Percentiles rank a stretch among this genome's conserved stretches.
Conservation (phyloP, 2,113 vertebrate genomes). For the Epinephelus moara region DNA sequence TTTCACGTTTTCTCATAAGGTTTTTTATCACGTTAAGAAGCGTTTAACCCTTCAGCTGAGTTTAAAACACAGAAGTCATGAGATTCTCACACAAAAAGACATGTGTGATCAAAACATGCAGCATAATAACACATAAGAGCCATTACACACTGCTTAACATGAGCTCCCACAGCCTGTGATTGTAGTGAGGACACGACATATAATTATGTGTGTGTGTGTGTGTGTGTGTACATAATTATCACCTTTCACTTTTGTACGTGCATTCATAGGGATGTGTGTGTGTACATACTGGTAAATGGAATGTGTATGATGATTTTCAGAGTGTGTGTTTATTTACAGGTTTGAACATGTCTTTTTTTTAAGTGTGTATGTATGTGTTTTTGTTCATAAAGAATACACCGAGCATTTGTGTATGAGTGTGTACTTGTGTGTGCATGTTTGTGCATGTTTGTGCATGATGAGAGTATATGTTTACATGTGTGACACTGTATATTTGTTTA, state of each 20-base stretch:
- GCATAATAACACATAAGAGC: not conserved
- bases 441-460: not conserved
- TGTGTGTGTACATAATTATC: constrained; percentile 15
- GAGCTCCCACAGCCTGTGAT: constrained; percentile 35
- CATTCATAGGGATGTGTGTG: constrained; percentile 13
- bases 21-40: not conserved
- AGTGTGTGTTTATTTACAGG: constrained; percentile 3
- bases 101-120: not conserved
- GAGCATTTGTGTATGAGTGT: not conserved
- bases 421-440: not conserved
- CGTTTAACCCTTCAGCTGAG: not conserved
- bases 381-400: not conserved
- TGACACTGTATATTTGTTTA: not conserved
- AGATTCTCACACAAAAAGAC: not conserved
- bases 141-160: not conserved
- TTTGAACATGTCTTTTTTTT: not conserved
- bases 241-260: not conserved
- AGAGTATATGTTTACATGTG: not conserved
- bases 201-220: constrained; percentile 40
- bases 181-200: constrained; percentile 17
- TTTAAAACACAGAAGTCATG: not conserved
- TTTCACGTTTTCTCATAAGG: not conserved
- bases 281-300: not conserved
- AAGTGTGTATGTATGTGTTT: not conserved
- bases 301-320: not conserved